Conservation (phyloP, 2,113 vertebrate species). For the Dipodomys merriami region DNA sequence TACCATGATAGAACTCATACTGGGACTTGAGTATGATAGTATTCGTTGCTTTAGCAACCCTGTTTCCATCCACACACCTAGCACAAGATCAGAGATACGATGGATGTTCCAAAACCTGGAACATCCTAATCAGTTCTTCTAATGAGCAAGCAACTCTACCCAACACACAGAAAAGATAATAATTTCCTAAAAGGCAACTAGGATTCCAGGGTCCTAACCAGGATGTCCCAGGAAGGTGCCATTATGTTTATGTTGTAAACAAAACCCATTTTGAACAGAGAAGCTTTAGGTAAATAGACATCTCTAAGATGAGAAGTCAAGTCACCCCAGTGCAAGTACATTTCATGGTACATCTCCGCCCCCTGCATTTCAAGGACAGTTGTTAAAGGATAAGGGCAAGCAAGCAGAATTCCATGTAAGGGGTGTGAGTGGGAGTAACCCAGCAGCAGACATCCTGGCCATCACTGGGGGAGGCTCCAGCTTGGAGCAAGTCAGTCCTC, state of each 20-base stretch:
- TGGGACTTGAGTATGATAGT: not conserved
- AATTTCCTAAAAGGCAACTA: not conserved
- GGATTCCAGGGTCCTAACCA: not conserved
- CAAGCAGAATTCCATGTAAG: not conserved
- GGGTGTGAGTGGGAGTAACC: not conserved
- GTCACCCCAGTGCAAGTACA: not conserved
- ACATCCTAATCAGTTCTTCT: not conserved
- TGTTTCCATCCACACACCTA: not conserved
- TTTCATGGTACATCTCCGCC: not conserved
- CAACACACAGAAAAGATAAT: not conserved
- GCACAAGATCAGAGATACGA: not conserved
- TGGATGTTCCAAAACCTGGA: not conserved
- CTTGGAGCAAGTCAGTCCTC: slow-evolving; percentile 26
- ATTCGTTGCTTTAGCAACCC: not conserved
- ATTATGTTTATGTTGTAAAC: not conserved
- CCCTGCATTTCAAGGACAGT: not conserved
- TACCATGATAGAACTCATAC: not conserved
- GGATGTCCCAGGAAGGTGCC: not conserved
- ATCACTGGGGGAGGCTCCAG: slow-evolving; percentile 20
- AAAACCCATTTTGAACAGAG: slow-evolving; percentile 32
- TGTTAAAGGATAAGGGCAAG: not conserved
- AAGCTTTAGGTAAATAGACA: slow-evolving; percentile 18
- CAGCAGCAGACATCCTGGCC: slow-evolving; percentile 39
- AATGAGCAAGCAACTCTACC: not conserved
- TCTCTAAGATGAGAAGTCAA: not conserved